phyloP scores from a whole-genome alignment of 1,140 invertebrate species.

The Heliconius eleuchia region DNA sequence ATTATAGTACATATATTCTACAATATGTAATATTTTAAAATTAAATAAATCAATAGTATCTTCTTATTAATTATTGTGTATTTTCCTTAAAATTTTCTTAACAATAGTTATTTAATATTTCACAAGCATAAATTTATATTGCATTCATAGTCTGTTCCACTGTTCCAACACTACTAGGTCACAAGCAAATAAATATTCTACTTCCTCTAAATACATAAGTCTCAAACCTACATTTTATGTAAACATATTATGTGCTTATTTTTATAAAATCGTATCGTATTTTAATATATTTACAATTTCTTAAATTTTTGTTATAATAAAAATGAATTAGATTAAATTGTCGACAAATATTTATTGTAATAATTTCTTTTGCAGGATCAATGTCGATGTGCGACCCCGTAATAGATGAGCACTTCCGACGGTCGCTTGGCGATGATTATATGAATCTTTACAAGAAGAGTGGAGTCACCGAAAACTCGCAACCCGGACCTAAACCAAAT shows the following conservation, averaged over 20 bases:
- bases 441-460: conserved; percentile 88
- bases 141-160: not conserved
- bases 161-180: not conserved
- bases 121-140: not conserved
- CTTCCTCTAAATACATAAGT: not conserved
- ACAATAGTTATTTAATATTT: conserved; percentile 8
- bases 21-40: too few species aligned
- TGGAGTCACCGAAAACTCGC: conserved; percentile 54
- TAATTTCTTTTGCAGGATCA: conserved; percentile 77
- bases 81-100: not conserved
- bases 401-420: conserved; percentile 97
- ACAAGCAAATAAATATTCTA: conserved; percentile 6
- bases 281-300: not conserved
- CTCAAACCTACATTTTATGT: too few species aligned
- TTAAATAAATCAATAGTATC: not conserved
- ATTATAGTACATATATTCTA: too few species aligned
- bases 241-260: too few species aligned
- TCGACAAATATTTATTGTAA: not conserved
- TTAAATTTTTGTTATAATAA: not conserved
- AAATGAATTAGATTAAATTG: not conserved
- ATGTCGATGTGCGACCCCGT: conserved; percentile 91
- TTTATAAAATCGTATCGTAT: too few species aligned
- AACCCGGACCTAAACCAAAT: conserved; percentile 73
- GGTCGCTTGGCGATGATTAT: conserved; percentile 95
- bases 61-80: not conserved